Base-by-base conservation (phyloP, 2,797 vertebrate genomes). In the Hypotaenidia okinawae region DNA sequence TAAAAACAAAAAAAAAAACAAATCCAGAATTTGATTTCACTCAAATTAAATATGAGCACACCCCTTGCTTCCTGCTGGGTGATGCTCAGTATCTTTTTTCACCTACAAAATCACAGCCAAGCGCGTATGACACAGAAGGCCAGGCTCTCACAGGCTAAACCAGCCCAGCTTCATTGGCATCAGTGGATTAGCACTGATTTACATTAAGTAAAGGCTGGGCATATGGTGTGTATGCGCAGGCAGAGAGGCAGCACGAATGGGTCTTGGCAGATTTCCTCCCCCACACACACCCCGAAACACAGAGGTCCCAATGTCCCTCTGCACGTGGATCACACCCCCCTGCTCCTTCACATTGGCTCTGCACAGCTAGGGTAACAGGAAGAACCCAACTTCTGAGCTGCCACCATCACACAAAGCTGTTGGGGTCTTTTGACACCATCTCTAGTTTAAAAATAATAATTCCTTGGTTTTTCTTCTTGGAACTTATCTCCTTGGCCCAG, bases 11-110 rank as follows among this genome's bases (percentile, higher is more conserved):
- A 84, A 52, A 47, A 43, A 43, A 43, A 11, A 17, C 19, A 45
- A 47, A 84, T 83, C 85, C 84, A 68, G 37, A 47, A 70, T 87
- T 68, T 79, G 24, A 82, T 96, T 97, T 84, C 27, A 33, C 73
- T 57, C 39, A 84, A 91, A 94, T 83, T n/a, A 69, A 91, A 84
- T 2, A 19, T 47, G 82, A 94, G 66, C 6, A 24, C 17, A 55
- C 62, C 47, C 72, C 69, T 93, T 17, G 79, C 93, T 96, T 91
- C 96, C 90, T 94, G 32, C 88, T 18, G 93, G 81, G 90, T 11
- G 14, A 21, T 9, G 61, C 92, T 96, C 78, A 72, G 88, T 90
- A 66, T 94, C 91, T 92, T 93, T 83, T 81, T 83, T 66, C 91
- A 85, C 83, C 90, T 43, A 64, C 14, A 13, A 63, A 89, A 87